phyloP scores from a whole-genome alignment of 2,888 invertebrate species.

The Eupithecia vulgata region DNA sequence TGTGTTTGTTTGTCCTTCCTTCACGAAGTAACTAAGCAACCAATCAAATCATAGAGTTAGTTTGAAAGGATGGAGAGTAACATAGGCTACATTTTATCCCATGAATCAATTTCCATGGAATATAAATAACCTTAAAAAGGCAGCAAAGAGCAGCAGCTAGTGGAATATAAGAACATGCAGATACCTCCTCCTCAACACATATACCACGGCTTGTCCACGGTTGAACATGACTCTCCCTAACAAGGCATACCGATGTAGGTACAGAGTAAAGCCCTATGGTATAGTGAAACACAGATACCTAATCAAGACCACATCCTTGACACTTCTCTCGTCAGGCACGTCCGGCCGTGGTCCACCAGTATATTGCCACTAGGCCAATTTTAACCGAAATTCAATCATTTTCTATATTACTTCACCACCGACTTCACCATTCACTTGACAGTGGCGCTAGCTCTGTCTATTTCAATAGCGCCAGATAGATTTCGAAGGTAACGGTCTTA shows the following conservation, averaged over 20 bases:
- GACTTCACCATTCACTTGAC: background rate
- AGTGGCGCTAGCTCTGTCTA: background rate
- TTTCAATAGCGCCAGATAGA: background rate
- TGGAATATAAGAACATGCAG: too few relatives aligned
- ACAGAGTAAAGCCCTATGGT: background rate
- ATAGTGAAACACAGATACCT: slow-evolving; percentile 35
- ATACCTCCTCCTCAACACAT: too few relatives aligned
- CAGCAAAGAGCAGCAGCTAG: too few relatives aligned
- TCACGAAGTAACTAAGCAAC: too few relatives aligned
- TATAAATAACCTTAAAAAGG: too few relatives aligned
- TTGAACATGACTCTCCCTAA: too few relatives aligned
- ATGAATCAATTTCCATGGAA: too few relatives aligned
- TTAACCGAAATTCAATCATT: slow-evolving; percentile 61
- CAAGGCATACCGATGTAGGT: background rate
- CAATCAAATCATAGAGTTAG: too few relatives aligned
- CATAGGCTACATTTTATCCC: too few relatives aligned
- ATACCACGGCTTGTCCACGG: too few relatives aligned
- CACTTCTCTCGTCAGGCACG: slow-evolving; percentile 58
- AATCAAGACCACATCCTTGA: slow-evolving; percentile 64
- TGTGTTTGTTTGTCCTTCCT: too few relatives aligned
- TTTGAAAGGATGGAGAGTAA: too few relatives aligned
- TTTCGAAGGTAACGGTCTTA: background rate
- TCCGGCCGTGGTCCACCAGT: slow-evolving; percentile 54
- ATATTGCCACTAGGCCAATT: slow-evolving; percentile 48
- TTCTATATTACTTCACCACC: slow-evolving; percentile 13